Base-by-base conservation (phyloP, 1,140 invertebrate species). In the Tribolium castaneum region DNA sequence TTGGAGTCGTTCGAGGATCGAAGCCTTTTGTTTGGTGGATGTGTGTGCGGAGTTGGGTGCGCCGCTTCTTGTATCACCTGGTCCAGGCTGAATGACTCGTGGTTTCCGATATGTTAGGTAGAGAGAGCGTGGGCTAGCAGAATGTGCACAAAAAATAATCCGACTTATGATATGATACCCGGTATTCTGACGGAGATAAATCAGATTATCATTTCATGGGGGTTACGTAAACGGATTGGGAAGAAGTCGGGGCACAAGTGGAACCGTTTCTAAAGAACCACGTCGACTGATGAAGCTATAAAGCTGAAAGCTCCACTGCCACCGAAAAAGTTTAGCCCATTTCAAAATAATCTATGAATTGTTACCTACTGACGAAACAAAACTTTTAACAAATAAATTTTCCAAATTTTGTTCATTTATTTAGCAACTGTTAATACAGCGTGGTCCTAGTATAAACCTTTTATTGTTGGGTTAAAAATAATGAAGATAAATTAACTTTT, bases 101-200 rank as follows among this genome's bases (percentile, higher is more conserved):
- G 72, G 70, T 76, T 76, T 79, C 74, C 74, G 59, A 76, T 73
- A 78, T 54, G 70, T 70, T 45, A 22, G 39, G 39, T 39, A 12
- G 62, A 39, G n/a, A 10, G 34, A 79, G 78, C 78, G 78, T 79
- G 75, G 78, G 78, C 78, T 51, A 54, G 49, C 49, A 79, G 75
- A 76, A 79, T 76, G 71, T 79, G 74, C 74, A 79, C 78, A 79
- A 79, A 79, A 79, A 79, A 76, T 72, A 73, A 79, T 34, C 70
- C 70, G 70, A 76, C 59, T 79, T 79, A 79, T 78, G 59, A 74
- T 59, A 78, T 78, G 71, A 75, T 73, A 79, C 70, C 51, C 30
- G 56, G 22, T 52, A 76, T 73, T 78, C 16, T 22, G 30, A 35
- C 6, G 30, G 54, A 56, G 22, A 19, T 71, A 70, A 77, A 77